These are phyloP conservation scores for Drosophila auraria DNA, from an alignment of 1,140 invertebrate species.

Conservation along the genomic window DNA sequence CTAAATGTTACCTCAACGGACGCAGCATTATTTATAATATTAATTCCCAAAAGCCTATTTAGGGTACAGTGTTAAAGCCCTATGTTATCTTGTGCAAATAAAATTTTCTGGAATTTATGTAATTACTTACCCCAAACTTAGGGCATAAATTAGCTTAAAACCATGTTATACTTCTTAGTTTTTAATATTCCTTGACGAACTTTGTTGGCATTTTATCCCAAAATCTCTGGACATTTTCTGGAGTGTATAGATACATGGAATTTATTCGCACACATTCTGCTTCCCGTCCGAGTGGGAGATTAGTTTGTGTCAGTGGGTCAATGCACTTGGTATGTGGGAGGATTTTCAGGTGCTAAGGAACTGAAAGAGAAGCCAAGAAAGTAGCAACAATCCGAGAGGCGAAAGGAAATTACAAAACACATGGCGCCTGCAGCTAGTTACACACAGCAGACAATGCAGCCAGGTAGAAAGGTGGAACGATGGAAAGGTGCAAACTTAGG, in stretches of 20 bases:
- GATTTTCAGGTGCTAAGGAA: background rate
- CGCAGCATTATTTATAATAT: background rate
- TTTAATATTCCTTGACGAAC: background rate
- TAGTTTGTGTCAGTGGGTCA: conserved; percentile 72
- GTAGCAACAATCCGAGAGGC: conserved; percentile 32
- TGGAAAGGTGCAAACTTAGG: conserved; percentile 4
- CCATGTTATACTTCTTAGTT: no score
- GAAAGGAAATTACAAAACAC: conserved; percentile 67
- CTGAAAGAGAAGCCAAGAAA: conserved; percentile 25
- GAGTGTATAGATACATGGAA: background rate
- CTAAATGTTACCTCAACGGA: no score
- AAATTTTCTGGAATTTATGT: no score
- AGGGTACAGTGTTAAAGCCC: no score
- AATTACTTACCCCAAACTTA: no score
- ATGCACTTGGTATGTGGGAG: conserved; percentile 52
- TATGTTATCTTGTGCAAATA: no score
- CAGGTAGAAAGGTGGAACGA: conserved; percentile 6
- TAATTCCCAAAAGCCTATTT: no score
- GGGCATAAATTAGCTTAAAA: no score
- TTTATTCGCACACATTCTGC: conserved; percentile 11
- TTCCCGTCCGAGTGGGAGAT: conserved; percentile 15
- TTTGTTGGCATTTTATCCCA: background rate
- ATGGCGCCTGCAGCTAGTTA: conserved; percentile 73
- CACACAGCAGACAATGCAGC: conserved; percentile 66
- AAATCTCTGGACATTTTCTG: background rate